Conservation (phyloP, 2,113 vertebrate genomes). For the Tachuris rubrigastra region DNA sequence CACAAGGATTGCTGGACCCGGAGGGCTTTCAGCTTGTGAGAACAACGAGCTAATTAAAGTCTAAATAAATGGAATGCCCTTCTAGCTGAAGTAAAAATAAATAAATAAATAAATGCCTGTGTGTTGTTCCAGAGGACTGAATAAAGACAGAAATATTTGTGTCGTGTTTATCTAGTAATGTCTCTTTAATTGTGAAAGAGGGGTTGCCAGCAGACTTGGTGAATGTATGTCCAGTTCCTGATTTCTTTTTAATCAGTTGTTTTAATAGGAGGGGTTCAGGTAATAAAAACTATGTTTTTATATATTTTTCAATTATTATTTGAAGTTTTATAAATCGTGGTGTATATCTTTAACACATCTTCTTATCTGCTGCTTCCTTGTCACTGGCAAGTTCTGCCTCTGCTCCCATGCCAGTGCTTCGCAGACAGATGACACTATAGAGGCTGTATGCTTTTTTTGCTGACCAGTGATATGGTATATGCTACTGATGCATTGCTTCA, state of each 20-base stretch:
- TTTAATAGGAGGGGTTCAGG: background rate
- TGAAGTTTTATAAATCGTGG: background rate
- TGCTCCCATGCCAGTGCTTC: background rate
- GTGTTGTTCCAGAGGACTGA: background rate
- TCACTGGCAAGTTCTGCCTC: background rate
- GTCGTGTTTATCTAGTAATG: background rate
- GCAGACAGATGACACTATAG: background rate
- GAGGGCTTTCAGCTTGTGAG: constrained; percentile 39
- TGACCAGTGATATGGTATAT: background rate
- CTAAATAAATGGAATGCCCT: constrained; percentile 17
- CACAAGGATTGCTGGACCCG: constrained; percentile 20
- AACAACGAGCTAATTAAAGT: constrained; percentile 24
- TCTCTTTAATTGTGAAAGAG: background rate
- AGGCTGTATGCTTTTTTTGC: background rate
- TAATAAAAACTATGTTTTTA: background rate
- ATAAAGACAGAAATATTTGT: background rate
- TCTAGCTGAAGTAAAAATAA: constrained; percentile 10
- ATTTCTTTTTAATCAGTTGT: background rate
- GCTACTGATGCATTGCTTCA: background rate
- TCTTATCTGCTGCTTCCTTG: background rate
- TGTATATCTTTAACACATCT: background rate
- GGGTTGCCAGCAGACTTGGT: background rate
- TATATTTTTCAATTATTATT: background rate
- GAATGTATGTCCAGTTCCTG: background rate
- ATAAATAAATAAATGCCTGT: constrained; percentile 21